Conservation (phyloP, 2,113 vertebrate species). For the western clawed frog (Xenopus tropicalis) region UCB_Xtro_10.0 CM004444.2:158849001-158849500, state of each 20-base stretch:
- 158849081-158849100: constrained; percentile 18
- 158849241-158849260: neutral
- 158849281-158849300: neutral
- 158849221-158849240: constrained; percentile 10
- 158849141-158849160: constrained; percentile 73
- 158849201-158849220: constrained; percentile 63
- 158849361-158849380: neutral
- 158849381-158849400: neutral
- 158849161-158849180: constrained; percentile 69
- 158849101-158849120: constrained; percentile 48
- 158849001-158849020: constrained; percentile 56
- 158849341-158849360: neutral
- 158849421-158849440: too few species aligned
- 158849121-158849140: constrained; percentile 60
- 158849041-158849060: constrained; percentile 50
- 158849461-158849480: too few species aligned
- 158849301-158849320: neutral
- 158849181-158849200: constrained; percentile 63
- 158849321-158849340: neutral
- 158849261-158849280: constrained; percentile 46
- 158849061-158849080: constrained; percentile 28
- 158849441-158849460: too few species aligned
- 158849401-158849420: too few species aligned
- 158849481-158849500: too few species aligned
- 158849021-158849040: constrained; percentile 52